Percentiles rank a stretch among this genome's conserved stretches.
Conservation (phyloP, 2,113 vertebrate genomes). For the Synodontis membranacea region DNA sequence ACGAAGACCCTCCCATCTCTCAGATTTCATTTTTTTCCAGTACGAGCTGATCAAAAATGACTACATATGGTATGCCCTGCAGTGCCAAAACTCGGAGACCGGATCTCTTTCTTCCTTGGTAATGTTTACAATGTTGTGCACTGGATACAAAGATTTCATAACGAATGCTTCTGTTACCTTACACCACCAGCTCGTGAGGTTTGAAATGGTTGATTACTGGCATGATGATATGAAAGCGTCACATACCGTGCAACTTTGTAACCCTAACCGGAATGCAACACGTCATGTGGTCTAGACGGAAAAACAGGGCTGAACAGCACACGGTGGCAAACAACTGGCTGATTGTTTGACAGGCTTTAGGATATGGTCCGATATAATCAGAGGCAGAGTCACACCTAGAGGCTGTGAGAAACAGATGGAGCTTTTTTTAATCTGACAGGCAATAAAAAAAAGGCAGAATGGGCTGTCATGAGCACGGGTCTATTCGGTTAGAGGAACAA, state of each 20-base stretch:
- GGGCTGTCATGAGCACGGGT: conserved; percentile 1
- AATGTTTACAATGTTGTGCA: too few species aligned
- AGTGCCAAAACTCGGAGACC: background rate
- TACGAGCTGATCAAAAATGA: background rate
- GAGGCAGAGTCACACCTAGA: background rate
- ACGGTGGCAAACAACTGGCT: background rate
- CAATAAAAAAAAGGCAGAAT: conserved; percentile 12
- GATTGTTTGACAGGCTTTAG: background rate
- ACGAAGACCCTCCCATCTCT: background rate
- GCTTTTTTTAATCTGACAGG: conserved; percentile 14
- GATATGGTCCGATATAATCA: conserved; percentile 1
- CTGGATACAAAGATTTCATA: background rate
- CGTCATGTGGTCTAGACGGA: background rate
- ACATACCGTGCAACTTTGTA: background rate
- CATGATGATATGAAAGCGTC: background rate
- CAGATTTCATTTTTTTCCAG: background rate
- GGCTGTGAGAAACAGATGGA: conserved; percentile 36
- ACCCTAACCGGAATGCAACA: background rate
- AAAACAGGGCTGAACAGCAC: conserved; percentile 14
- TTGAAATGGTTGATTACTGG: background rate
- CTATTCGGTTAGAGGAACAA: background rate
- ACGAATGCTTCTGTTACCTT: background rate
- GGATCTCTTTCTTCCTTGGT: background rate
- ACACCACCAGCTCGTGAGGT: background rate
- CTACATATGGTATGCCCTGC: background rate